Base-by-base conservation (phyloP, 2,888 invertebrate species). In the Acanthococcus lagerstroemiae region DNA sequence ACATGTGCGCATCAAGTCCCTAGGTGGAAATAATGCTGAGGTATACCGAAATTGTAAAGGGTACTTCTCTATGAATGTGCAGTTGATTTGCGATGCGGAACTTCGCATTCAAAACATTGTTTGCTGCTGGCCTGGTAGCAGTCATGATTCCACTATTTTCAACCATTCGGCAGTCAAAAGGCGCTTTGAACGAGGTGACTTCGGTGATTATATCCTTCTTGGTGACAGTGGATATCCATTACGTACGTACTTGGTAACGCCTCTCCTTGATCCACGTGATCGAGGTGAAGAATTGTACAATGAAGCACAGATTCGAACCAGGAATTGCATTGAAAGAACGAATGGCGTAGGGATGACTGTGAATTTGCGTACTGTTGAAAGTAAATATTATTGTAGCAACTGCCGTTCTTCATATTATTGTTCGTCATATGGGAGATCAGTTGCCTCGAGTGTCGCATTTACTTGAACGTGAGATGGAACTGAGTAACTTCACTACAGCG, bases 41-140 rank as follows among this genome's bases (percentile, higher is more conserved):
- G 55, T 70, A 19, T 73, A 69, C 55, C 25, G 71, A 56, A 73
- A 73, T 65, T 55, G 71, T 26, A 73, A 72, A 67, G 70, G 70
- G 3, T 72, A 67, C 54, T 73, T 73, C 69, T 72, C 72, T 17
- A 27, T 73, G 1, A 74, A 74, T 66, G 71, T 73, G 21, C 72
- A 73, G 63, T 68, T 68, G 21, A 68, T 72, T 45, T 63, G 67
- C 44, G 69, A 69, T 65, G 52, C 69, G 1, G n/a, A 66, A 26
- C 65, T 68, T 21, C 17, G 67, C 57, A 69, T 72, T 17, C 55
- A 50, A 12, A 70, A 72, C 68, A 69, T 73, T 54, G 73, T 73
- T 9, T 70, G 71, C 17, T 61, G 73, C n/a, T 73, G 73, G 73
- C 73, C 72, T 60, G 72, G 73, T 9, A 70, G 71, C 22, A 60